Evolutionary conservation across 2,113 vertebrate species (phyloP), one percentile per base, ranked within the genome.

Genomic region (Arizona elegans): DNA sequence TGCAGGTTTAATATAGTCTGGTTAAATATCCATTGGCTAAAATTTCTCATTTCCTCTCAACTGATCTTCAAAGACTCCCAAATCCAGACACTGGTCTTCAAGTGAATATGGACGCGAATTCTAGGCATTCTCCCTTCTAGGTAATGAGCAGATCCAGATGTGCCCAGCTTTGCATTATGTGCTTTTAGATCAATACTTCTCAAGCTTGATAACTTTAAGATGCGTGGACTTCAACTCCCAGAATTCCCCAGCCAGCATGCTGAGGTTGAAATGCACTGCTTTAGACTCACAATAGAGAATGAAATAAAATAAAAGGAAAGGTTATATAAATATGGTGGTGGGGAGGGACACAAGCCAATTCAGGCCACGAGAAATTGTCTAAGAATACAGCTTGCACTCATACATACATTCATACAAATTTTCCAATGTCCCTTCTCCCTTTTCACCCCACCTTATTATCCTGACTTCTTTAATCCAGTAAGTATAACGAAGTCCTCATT

Each of bases 291-390:
- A 5, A 75, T 33, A 43, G n/a, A 75, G 13, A 54, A 29, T 38
- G 47, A 89, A 8, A 81, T 88, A 88, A 88, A 2, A 88, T 23
- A 62, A n/a, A 92, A 58, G 23, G 43, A 86, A 23, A 92, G 19
- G 33, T 47, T 50, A 52, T 47, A 58, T 89, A 85, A 38, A 58
- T 15, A 12, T 86, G 23, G 5, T 9, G 26, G 5, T 9, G 26
- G 26, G 3, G 5, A 0, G 9, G 10, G 11, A 86, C 90, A 15
- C 6, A 90, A 85, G 56, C 81, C 86, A 87, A 87, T 54, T 90
- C 3, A 90, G 92, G 92, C 62, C 81, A 93, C 29, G 87, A 87
- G 50, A 90, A 87, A 86, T 90, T 87, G n/a, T 33, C 86, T 43
- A 58, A 86, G 89, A 92, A 65, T 65, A 56, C 65, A 65, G 86